phyloP scores from a whole-genome alignment of 2,797 vertebrate genomes.

The Pseudopleuronectes americanus region DNA sequence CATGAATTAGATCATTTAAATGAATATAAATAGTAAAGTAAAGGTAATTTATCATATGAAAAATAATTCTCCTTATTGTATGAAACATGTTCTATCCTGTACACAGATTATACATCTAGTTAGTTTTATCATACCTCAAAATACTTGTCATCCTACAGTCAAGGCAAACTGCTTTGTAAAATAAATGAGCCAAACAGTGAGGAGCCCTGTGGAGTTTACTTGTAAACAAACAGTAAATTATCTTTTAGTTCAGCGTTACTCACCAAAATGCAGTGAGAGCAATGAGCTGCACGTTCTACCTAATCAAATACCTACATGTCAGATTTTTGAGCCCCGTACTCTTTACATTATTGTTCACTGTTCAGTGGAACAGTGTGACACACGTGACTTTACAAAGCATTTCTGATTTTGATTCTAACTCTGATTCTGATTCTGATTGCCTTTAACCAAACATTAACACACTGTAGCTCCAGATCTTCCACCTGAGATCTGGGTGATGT shows the following conservation, averaged over 20 bases:
- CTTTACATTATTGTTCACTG: too few relatives aligned
- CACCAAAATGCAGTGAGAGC: too few relatives aligned
- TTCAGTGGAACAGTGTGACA: too few relatives aligned
- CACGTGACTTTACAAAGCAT: too few relatives aligned
- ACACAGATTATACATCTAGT: not conserved
- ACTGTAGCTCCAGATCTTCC: too few relatives aligned
- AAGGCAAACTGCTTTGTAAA: conserved; percentile 9
- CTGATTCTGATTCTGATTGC: too few relatives aligned
- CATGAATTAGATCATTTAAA: not conserved
- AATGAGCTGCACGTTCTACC: too few relatives aligned
- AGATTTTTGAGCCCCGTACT: too few relatives aligned
- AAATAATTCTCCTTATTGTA: not conserved
- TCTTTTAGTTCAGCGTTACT: too few relatives aligned
- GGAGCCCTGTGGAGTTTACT: not conserved
- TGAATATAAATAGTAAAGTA: not conserved
- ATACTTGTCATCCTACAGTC: conserved; percentile 10
- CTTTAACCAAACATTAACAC: too few relatives aligned
- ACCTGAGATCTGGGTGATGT: not conserved
- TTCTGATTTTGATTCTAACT: too few relatives aligned
- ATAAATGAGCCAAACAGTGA: not conserved
- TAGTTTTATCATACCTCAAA: not conserved
- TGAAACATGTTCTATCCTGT: not conserved
- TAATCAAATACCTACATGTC: too few relatives aligned
- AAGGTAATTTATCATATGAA: not conserved
- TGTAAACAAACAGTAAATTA: not conserved